Conservation (phyloP, 2,113 vertebrate genomes). For the Illadopsis cleaveri region DNA sequence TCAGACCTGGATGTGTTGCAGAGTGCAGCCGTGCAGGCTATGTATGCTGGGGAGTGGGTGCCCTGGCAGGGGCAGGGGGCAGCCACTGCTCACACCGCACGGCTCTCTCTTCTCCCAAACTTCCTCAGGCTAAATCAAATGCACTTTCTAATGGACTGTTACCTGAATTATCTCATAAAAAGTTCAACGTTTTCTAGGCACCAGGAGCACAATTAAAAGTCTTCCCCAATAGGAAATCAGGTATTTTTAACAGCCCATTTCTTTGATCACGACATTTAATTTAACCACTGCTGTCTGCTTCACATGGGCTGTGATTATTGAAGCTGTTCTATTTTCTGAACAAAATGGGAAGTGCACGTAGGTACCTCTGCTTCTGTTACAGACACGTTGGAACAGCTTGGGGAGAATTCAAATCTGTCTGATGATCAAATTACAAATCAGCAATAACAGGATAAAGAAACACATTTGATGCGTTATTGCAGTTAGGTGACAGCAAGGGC, state of each 20-base stretch:
- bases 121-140: conserved; percentile 13
- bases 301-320: conserved; percentile 16
- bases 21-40: not conserved
- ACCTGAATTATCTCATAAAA: conserved; percentile 48
- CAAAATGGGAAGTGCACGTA: conserved; percentile 47
- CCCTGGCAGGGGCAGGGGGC: not conserved
- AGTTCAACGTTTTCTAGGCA: conserved; percentile 5
- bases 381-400: conserved; percentile 73
- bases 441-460: conserved; percentile 66
- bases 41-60: fast-evolving
- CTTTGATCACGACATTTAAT: conserved; percentile 64
- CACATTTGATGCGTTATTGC: conserved; percentile 60
- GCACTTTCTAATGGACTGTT: conserved; percentile 43
- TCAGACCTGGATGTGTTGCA: fast-evolving
- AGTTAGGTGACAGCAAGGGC: conserved; percentile 63
- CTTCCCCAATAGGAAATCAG: conserved; percentile 24
- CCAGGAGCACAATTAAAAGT: conserved; percentile 49
- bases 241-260: conserved; percentile 56
- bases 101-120: not conserved
- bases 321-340: conserved; percentile 53
- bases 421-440: conserved; percentile 71
- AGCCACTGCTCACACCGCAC: not conserved
- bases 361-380: conserved; percentile 67
- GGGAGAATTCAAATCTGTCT: conserved; percentile 66
- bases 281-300: conserved; percentile 49